Evolutionary conservation across 2,888 invertebrate genomes (phyloP).

Genomic region (Therioaphis trifolii): DNA sequence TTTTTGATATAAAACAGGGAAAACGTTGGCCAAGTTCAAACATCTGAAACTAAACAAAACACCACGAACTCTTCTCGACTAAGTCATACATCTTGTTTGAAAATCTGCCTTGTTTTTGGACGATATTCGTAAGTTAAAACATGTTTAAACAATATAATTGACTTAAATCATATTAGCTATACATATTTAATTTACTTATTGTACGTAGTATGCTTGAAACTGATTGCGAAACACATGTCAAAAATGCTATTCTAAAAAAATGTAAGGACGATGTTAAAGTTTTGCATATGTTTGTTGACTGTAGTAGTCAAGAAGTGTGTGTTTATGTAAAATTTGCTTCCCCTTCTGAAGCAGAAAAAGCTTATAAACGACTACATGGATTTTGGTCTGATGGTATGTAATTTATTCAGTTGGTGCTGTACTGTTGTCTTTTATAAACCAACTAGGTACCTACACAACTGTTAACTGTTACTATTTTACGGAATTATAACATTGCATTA

Average conservation of each 20-base stretch:
- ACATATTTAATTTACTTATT: constrained; percentile 11
- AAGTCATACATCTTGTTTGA: constrained; percentile 91
- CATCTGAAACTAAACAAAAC: constrained; percentile 87
- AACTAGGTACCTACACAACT: no score
- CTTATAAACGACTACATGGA: constrained; percentile 90
- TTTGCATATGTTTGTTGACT: constrained; percentile 88
- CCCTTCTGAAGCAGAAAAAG: constrained; percentile 78
- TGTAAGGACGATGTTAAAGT: constrained; percentile 85
- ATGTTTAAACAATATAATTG: neutral
- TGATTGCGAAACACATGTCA: constrained; percentile 76
- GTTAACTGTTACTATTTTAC: no score
- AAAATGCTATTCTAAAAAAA: constrained; percentile 91
- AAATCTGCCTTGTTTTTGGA: constrained; percentile 96
- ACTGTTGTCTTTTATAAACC: no score
- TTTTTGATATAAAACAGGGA: constrained; percentile 67
- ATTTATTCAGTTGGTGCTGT: no score
- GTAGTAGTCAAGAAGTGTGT: constrained; percentile 81
- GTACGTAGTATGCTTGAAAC: constrained; percentile 67
- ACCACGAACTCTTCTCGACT: constrained; percentile 81
- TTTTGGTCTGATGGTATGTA: constrained; percentile 92
- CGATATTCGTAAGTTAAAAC: constrained; percentile 73
- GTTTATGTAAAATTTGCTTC: constrained; percentile 92
- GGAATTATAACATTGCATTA: no score
- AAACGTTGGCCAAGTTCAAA: constrained; percentile 94
- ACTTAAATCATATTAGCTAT: neutral